Base-by-base conservation (phyloP, 2,888 invertebrate genomes). In the Helobdella robusta region DNA sequence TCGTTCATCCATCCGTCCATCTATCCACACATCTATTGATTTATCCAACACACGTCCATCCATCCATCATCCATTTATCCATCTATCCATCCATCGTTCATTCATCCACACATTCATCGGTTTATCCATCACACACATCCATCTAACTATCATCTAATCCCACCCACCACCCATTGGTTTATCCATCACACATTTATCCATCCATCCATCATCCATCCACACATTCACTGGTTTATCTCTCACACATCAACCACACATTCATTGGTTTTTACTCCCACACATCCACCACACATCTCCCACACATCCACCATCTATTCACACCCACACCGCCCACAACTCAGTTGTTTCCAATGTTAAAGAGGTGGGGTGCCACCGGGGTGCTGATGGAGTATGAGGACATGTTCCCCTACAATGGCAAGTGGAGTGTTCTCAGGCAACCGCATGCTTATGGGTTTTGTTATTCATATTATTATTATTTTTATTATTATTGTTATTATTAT, bases 301-400 rank as follows among this genome's bases (percentile, higher is more conserved):
- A n/a, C n/a, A n/a, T n/a, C n/a, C n/a, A n/a, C n/a, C n/a, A n/a
- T n/a, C n/a, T n/a, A n/a, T n/a, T n/a, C n/a, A n/a, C n/a, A n/a
- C n/a, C n/a, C n/a, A n/a, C n/a, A n/a, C n/a, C n/a, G n/a, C n/a
- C n/a, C n/a, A n/a, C n/a, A n/a, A n/a, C n/a, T n/a, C 35, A 77
- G 77, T 66, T 80, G 34, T 76, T 81, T 64, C 78, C 79, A 25
- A 66, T 78, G 62, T 66, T 81, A 32, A 75, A 73, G 56, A 69
- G 72, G 64, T 74, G 75, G 72, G 82, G 89, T n/a, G 88, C 86
- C 0, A 89, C 87, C 30, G 89, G 88, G 0, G 75, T 91, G 18
- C 79, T 90, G 3, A 82, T 91, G 40, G 90, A 91, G 75, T 91
- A 90, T 76, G 90, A 91, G 77, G 90, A 91, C 73, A 89, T 87